phyloP scores from a whole-genome alignment of 2,113 vertebrate species.

The Collichthys lucidus region DNA sequence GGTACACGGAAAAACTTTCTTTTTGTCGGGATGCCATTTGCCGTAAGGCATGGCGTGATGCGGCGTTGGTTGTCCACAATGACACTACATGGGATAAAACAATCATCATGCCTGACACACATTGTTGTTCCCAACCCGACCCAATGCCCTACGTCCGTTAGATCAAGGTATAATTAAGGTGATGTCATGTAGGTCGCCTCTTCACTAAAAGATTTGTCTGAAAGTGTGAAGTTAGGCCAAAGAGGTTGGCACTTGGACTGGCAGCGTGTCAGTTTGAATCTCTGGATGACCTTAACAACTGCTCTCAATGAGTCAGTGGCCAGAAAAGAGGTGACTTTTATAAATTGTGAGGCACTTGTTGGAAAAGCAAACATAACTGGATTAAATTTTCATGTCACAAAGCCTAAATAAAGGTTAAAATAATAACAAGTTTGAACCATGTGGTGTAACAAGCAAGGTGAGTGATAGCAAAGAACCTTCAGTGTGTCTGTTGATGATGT shows the following conservation, averaged over 20 bases:
- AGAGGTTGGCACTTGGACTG: neutral
- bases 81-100: no score
- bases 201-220: neutral
- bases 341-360: neutral
- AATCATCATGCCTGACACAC: no score
- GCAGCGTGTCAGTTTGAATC: neutral
- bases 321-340: neutral
- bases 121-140: no score
- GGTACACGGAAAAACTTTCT: no score
- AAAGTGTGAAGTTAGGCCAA: neutral
- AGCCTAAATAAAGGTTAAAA: neutral
- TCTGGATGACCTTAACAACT: neutral
- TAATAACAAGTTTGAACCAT: neutral
- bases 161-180: neutral
- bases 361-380: neutral
- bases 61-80: no score
- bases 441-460: neutral
- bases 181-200: neutral
- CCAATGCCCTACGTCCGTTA: no score
- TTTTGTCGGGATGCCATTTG: no score
- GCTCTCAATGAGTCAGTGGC: neutral
- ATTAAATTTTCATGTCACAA: neutral
- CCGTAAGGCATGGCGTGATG: no score
- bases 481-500: neutral
- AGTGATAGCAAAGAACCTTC: neutral